These are phyloP conservation scores for Poecilobothrus nobilitatus DNA, from an alignment of 2,888 invertebrate species.

Conservation along the genomic window DNA sequence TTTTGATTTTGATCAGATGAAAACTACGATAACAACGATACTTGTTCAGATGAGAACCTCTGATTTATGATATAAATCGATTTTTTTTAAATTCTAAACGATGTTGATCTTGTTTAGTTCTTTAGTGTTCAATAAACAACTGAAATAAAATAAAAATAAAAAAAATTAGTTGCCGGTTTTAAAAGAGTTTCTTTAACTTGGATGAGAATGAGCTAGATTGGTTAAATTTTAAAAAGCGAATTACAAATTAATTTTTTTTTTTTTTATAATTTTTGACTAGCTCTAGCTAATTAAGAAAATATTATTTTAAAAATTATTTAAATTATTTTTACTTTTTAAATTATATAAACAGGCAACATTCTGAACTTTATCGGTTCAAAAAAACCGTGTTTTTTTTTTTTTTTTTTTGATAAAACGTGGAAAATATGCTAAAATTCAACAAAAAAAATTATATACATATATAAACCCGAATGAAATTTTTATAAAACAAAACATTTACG, in stretches of 20 bases:
- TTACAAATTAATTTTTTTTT: background rate
- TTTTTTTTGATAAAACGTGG: no score
- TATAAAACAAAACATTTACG: no score
- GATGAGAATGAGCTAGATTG: background rate
- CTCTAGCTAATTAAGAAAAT: background rate
- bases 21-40: background rate
- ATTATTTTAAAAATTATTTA: background rate
- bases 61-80: background rate
- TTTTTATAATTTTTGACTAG: background rate
- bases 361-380: background rate
- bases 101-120: background rate
- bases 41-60: conserved; percentile 3
- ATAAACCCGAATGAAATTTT: no score
- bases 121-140: background rate
- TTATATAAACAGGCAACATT: background rate
- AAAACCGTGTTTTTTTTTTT: no score
- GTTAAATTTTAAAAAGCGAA: background rate
- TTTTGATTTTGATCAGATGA: background rate
- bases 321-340: background rate
- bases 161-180: background rate
- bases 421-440: no score
- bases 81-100: background rate
- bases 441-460: no score
- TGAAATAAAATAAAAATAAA: conserved; percentile 6
- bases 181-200: background rate